Evolutionary conservation across 2,797 vertebrate genomes (phyloP).

Genomic region (Pangasius mekongensis): DNA sequence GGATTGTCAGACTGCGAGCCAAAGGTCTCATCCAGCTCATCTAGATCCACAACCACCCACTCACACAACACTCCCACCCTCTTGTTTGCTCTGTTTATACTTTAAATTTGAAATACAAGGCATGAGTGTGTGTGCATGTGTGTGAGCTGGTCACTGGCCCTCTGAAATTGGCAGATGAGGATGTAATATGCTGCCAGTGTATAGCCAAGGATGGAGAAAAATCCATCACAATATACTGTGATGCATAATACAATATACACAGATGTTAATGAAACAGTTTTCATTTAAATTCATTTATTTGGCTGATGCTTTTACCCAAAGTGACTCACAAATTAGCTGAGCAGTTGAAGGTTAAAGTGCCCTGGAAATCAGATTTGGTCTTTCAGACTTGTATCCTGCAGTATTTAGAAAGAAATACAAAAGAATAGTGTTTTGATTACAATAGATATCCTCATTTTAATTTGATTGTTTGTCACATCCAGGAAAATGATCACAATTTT

Average conservation of each 20-base stretch:
- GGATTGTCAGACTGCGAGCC: slow-evolving; percentile 17
- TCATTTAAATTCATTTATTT: neutral
- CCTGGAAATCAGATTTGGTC: neutral
- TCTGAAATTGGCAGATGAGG: neutral
- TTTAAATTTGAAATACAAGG: slow-evolving; percentile 10
- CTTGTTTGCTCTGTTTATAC: neutral
- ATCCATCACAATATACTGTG: neutral
- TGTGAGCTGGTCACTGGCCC: neutral
- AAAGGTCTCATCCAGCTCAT: slow-evolving; percentile 3
- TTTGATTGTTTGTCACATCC: neutral
- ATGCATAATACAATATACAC: neutral
- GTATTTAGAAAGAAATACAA: neutral
- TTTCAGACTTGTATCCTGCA: neutral
- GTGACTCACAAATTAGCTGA: neutral
- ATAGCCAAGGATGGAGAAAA: neutral
- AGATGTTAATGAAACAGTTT: slow-evolving; percentile 1
- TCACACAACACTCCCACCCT: neutral
- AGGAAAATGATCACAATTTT: neutral
- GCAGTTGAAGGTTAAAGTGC: neutral
- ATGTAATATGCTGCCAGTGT: neutral
- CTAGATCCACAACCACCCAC: neutral
- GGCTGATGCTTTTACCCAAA: neutral
- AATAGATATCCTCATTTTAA: neutral
- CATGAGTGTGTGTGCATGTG: neutral
- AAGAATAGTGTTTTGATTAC: neutral